Percentiles rank a stretch among this genome's conserved stretches.
Evolutionary conservation across 2,113 vertebrate species (phyloP).

Genomic region (Pungitius pungitius): DNA sequence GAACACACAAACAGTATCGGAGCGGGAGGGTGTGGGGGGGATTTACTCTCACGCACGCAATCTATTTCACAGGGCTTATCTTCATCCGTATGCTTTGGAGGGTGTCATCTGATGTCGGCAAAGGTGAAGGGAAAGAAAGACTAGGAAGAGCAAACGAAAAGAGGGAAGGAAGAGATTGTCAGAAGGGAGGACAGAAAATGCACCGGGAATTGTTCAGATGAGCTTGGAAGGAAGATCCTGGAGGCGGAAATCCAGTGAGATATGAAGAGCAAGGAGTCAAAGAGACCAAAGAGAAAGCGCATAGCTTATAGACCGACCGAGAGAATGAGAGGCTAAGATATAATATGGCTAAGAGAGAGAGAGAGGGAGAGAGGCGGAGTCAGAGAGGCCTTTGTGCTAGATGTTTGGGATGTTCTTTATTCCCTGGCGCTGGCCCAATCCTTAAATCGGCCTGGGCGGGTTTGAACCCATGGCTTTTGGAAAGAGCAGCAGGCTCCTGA

Average conservation of each 20-base stretch:
- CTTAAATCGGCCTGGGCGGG: slow-evolving; percentile 38
- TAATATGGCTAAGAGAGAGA: neutral
- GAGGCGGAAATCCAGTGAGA: slow-evolving; percentile 39
- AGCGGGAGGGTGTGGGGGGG: slow-evolving; percentile 15
- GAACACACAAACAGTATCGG: slow-evolving; percentile 46
- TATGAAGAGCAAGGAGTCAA: slow-evolving; percentile 4
- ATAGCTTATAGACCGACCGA: slow-evolving; percentile 9
- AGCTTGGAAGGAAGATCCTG: slow-evolving; percentile 17
- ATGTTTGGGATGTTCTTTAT: slow-evolving; percentile 61
- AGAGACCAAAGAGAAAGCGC: slow-evolving; percentile 1
- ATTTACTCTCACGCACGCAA: slow-evolving; percentile 59
- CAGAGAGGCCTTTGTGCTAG: slow-evolving; percentile 48
- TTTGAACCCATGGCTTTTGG: slow-evolving; percentile 65
- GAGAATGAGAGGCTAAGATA: slow-evolving; percentile 21
- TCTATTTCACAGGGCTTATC: slow-evolving; percentile 63
- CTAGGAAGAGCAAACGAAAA: slow-evolving; percentile 22
- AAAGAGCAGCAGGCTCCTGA: slow-evolving; percentile 64
- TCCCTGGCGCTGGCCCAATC: slow-evolving; percentile 52
- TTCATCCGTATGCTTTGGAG: slow-evolving; percentile 57
- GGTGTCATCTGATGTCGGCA: slow-evolving; percentile 47
- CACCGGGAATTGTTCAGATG: slow-evolving; percentile 26
- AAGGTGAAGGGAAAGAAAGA: slow-evolving; percentile 32
- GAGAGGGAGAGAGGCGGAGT: slow-evolving; percentile 15
- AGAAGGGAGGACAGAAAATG: slow-evolving; percentile 9
- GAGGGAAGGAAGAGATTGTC: neutral